A percentile compares a stretch with the other conserved stretches of the same genome.
Conservation (phyloP, 1,140 invertebrate genomes). For the Trachelipus rathkii region DNA sequence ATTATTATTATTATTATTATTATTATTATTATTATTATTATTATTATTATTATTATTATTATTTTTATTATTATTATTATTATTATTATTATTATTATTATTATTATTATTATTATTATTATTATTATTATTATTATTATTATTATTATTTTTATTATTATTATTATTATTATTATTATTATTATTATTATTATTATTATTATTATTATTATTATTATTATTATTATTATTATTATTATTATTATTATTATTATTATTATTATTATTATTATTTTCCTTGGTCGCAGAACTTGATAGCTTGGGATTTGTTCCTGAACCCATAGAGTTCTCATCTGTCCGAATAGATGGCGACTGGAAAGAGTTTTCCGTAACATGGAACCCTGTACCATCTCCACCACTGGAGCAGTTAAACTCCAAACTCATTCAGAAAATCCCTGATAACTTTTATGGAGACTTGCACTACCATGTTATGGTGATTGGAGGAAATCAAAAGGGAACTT, state of each 20-base stretch:
- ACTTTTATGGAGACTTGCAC: not conserved
- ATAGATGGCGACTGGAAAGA: not conserved
- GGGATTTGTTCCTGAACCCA: not conserved
- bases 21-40: too few species aligned
- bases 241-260: not conserved
- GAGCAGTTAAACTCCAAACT: not conserved
- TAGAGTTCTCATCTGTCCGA: not conserved
- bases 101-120: constrained; percentile 5
- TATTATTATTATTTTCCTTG: not conserved
- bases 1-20: not conserved
- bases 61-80: not conserved
- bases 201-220: constrained; percentile 5
- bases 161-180: not conserved
- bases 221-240: too few species aligned
- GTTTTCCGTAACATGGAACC: not conserved
- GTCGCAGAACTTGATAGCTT: not conserved
- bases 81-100: not conserved
- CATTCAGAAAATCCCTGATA: not conserved
- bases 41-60: not conserved
- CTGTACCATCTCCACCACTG: not conserved
- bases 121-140: not conserved
- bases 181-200: not conserved
- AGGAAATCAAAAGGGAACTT: not conserved
- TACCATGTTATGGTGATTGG: not conserved
- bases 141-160: not conserved